Conservation (phyloP, 1,140 invertebrate genomes). For the Apis florea region DNA sequence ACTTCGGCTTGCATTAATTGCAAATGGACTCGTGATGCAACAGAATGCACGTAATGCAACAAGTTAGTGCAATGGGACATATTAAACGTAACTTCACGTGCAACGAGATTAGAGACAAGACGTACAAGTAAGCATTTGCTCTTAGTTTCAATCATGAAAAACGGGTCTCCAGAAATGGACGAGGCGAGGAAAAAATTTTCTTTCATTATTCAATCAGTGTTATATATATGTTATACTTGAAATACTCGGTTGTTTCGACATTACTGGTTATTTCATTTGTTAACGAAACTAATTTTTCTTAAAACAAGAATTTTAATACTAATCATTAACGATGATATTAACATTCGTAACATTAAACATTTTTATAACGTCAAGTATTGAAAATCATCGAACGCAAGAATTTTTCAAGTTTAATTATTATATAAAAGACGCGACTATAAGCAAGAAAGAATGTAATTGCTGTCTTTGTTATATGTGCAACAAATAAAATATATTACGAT, state of each 20-base stretch:
- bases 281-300: neutral
- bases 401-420: no score
- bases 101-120: neutral
- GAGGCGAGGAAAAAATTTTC: neutral
- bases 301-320: neutral
- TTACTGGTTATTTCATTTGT: no score
- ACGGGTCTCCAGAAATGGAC: neutral
- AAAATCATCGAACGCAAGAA: no score
- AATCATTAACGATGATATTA: no score
- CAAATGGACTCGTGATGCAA: slow-evolving; percentile 9
- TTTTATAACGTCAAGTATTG: no score
- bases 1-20: neutral
- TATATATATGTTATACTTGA: no score
- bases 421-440: neutral
- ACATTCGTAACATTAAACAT: no score
- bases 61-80: slow-evolving; percentile 23
- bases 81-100: slow-evolving; percentile 2
- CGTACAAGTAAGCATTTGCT: neutral
- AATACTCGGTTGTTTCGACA: neutral
- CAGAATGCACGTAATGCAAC: slow-evolving; percentile 23
- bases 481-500: neutral
- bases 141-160: neutral
- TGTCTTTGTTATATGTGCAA: neutral
- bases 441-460: neutral
- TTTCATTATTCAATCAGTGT: neutral